Percentiles rank a stretch among this genome's conserved stretches.
Conservation (phyloP, 1,140 invertebrate genomes). For the Octopus sinensis region DNA sequence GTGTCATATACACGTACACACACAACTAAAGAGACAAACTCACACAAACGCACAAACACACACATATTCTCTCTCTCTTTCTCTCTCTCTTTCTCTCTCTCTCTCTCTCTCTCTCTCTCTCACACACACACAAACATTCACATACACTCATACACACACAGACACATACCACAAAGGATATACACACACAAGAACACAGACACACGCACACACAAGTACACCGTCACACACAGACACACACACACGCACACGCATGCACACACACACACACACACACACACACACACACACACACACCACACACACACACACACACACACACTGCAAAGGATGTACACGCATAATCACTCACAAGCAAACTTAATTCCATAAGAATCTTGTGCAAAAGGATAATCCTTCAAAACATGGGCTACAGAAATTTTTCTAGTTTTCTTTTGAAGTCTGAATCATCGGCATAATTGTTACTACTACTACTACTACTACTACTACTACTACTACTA, state of each 20-base stretch:
- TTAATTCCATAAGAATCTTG: too few relatives aligned
- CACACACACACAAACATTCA: background rate
- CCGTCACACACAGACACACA: background rate
- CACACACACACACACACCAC: background rate
- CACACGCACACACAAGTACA: background rate
- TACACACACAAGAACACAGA: background rate
- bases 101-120: background rate
- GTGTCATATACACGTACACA: too few relatives aligned
- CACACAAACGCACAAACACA: too few relatives aligned
- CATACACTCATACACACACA: background rate
- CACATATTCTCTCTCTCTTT: background rate
- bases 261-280: background rate
- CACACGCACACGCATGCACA: background rate
- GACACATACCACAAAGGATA: background rate
- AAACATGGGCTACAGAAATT: too few relatives aligned
- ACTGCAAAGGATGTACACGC: background rate
- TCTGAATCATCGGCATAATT: too few relatives aligned
- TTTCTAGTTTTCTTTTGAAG: too few relatives aligned
- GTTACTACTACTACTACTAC: too few relatives aligned
- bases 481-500: too few relatives aligned
- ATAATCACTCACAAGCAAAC: too few relatives aligned
- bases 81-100: background rate
- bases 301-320: background rate
- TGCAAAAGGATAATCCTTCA: too few relatives aligned
- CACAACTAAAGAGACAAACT: too few relatives aligned